phyloP scores from a whole-genome alignment of 2,888 invertebrate species.

The Cryptophagus acutangulus region DNA sequence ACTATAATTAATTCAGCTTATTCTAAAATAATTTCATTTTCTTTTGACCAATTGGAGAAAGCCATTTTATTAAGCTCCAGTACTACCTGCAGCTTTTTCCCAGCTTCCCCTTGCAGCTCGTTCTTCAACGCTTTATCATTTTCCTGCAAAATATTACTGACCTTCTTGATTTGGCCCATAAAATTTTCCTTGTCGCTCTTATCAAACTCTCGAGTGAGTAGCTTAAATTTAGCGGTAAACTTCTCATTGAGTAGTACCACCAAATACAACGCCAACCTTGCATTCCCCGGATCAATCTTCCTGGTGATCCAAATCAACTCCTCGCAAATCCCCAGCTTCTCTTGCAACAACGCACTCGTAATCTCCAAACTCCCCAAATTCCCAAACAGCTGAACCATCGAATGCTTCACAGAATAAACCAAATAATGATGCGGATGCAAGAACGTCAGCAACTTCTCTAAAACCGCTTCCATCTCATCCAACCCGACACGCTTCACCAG shows the following conservation, averaged over 20 bases:
- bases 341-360: slow-evolving; percentile 54
- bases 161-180: slow-evolving; percentile 12
- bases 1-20: too few species aligned
- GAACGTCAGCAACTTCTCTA: slow-evolving; percentile 58
- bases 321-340: slow-evolving; percentile 61
- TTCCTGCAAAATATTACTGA: slow-evolving; percentile 16
- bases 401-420: slow-evolving; percentile 63
- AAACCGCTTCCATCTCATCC: slow-evolving; percentile 57
- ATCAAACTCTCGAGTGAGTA: slow-evolving; percentile 13
- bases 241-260: slow-evolving; percentile 20
- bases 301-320: slow-evolving; percentile 58
- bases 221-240: slow-evolving; percentile 19
- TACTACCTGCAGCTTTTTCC: slow-evolving; percentile 18
- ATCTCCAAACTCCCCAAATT: slow-evolving; percentile 59
- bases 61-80: slow-evolving; percentile 20
- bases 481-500: slow-evolving; percentile 54
- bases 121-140: slow-evolving; percentile 14
- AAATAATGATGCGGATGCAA: slow-evolving; percentile 65
- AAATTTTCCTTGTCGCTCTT: slow-evolving; percentile 11
- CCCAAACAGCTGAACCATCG: slow-evolving; percentile 65
- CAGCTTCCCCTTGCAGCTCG: slow-evolving; percentile 13
- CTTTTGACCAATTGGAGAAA: slow-evolving; percentile 23
- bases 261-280: slow-evolving; percentile 31
- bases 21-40: slow-evolving; percentile 18
- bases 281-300: slow-evolving; percentile 63